Evolutionary conservation across 2,113 vertebrate genomes (phyloP), one percentile per base, ranked within the genome.

Genomic region (Callipepla squamata): DNA sequence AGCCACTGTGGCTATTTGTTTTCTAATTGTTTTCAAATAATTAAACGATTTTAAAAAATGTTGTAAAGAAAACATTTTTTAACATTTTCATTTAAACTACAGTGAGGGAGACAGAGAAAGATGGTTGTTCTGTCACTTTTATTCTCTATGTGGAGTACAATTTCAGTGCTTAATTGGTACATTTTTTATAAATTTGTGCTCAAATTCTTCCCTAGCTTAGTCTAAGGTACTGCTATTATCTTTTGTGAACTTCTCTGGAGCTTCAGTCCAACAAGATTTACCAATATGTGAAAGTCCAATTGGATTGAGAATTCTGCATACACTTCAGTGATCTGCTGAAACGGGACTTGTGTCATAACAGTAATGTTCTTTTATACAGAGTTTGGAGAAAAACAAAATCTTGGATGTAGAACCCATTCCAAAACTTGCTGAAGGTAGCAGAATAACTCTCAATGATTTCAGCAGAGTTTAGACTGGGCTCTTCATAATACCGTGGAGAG

Each of bases 81-180:
- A 96, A 93, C 51, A 79, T 94, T 96, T 93, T 89, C 25, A 87
- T 95, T 97, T 97, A 96, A 97, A 97, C 72, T 81, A 57, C 34
- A 68, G 17, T 47, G 61, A 85, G 26, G 66, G 83, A 76, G 69
- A 95, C 76, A 95, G 70, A 94, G 92, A 59, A 85, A 93, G 87
- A 94, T 85, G 23, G 50, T 94, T 86, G 88, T 92, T 97, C 96
- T 97, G 96, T 95, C 0, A 0, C 10, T 81, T 91, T 79, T 79
- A 18, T 87, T 34, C 38, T 80, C 10, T 63, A 26, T 85, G 40
- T 90, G 40, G 68, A 57, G n/a, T 70, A 66, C 45, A 55, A 15
- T 80, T 85, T 79, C 68, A 84, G 42, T 6, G 34, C 5, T 80
- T 28, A 61, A 58, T 40, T 80, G 2, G n/a, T 34, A 32, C 3